Evolutionary conservation across 2,113 vertebrate genomes (phyloP).

Genomic region (Poeciliopsis occidentalis): DNA sequence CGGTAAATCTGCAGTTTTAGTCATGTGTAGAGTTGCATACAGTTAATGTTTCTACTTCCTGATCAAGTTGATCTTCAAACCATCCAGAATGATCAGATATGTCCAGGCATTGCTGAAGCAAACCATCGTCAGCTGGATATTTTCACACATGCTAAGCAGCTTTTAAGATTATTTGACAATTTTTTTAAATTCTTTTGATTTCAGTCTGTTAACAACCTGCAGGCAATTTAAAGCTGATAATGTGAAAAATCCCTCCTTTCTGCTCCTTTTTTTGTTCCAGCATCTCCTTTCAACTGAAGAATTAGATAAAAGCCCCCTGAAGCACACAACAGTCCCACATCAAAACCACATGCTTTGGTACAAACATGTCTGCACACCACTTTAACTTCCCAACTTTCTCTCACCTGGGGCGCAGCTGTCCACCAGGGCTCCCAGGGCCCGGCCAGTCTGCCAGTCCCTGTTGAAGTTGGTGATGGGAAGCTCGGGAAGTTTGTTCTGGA

Average conservation of each 20-base stretch:
- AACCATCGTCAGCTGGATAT: not conserved
- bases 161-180: not conserved
- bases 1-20: too few relatives aligned
- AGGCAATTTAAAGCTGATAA: constrained; percentile 51
- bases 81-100: not conserved
- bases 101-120: not conserved
- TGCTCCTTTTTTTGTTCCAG: not conserved
- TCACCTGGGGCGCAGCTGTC: constrained; percentile 86
- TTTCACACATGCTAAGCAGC: not conserved
- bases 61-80: not conserved
- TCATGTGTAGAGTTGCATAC: too few relatives aligned
- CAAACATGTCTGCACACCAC: not conserved
- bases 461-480: constrained; percentile 93
- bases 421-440: constrained; percentile 80
- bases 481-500: constrained; percentile 85
- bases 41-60: too few relatives aligned
- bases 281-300: not conserved
- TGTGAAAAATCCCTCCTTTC: not conserved
- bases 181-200: not conserved
- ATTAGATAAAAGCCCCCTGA: not conserved
- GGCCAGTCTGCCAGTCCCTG: constrained; percentile 82
- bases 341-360: too few relatives aligned
- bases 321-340: too few relatives aligned
- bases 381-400: not conserved
- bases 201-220: constrained; percentile 18